phyloP scores from a whole-genome alignment of 2,113 vertebrate genomes.

The Thunnus thynnus region DNA sequence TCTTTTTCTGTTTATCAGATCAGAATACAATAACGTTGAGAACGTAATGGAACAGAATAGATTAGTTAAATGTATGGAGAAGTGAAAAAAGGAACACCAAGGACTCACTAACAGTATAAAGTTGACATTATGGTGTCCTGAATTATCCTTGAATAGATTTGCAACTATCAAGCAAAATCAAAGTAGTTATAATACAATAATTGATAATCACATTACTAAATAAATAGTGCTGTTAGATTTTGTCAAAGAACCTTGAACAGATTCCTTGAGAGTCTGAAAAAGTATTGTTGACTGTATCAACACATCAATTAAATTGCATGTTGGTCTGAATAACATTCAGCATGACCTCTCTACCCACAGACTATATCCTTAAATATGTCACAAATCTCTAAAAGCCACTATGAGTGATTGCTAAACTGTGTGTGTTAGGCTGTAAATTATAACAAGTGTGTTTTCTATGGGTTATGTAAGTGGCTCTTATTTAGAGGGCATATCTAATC shows the following conservation, averaged over 20 bases:
- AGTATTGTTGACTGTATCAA: conserved; percentile 11
- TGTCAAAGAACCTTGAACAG: not conserved
- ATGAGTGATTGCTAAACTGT: not conserved
- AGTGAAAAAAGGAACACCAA: not conserved
- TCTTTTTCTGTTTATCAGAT: not conserved
- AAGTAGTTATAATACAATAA: not conserved
- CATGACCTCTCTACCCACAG: not conserved
- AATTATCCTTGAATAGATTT: not conserved
- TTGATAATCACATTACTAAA: too few species aligned
- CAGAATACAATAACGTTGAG: too few species aligned
- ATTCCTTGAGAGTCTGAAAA: not conserved
- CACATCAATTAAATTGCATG: not conserved
- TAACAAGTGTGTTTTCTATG: not conserved
- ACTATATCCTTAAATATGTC: too few species aligned
- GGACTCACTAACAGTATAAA: not conserved
- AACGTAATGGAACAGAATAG: not conserved
- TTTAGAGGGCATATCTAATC: not conserved
- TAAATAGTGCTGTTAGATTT: too few species aligned
- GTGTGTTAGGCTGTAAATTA: not conserved
- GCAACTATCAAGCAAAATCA: not conserved
- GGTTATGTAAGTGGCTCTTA: not conserved
- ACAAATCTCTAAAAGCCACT: not conserved
- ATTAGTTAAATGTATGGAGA: not conserved
- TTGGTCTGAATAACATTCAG: conserved; percentile 6
- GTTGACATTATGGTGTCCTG: not conserved